Evolutionary conservation across 2,113 vertebrate genomes (phyloP).

Genomic region (Stegostoma tigrinum): DNA sequence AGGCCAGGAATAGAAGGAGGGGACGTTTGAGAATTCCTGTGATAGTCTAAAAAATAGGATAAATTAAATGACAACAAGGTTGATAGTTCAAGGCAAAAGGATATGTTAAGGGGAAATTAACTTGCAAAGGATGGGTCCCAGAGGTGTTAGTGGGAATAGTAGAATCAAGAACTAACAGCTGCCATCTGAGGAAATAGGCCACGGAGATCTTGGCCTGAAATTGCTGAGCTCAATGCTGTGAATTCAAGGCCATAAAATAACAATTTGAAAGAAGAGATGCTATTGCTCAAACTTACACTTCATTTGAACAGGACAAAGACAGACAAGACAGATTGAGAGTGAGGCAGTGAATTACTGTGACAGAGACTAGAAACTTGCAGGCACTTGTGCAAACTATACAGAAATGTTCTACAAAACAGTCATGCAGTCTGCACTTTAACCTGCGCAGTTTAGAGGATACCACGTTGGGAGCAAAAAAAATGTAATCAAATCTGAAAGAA

Average conservation of each 20-base stretch:
- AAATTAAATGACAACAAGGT: neutral
- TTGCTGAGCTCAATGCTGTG: neutral
- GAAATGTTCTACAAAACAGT: neutral
- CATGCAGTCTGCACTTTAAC: neutral
- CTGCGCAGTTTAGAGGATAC: neutral
- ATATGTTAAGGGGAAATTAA: neutral
- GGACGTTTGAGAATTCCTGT: neutral
- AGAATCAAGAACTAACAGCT: too few relatives aligned
- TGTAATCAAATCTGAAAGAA: too few relatives aligned
- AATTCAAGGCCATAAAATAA: neutral
- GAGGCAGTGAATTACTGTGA: neutral
- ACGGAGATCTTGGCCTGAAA: neutral
- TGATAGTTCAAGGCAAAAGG: neutral
- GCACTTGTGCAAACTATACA: neutral
- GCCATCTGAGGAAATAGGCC: too few relatives aligned
- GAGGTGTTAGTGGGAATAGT: too few relatives aligned
- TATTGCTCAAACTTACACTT: neutral
- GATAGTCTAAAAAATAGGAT: neutral
- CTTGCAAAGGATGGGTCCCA: neutral
- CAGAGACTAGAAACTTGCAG: neutral
- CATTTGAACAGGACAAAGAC: neutral
- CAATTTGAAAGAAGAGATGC: neutral
- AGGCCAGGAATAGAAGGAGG: neutral
- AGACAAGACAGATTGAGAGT: neutral
- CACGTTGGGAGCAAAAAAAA: too few relatives aligned